Evolutionary conservation across 92 coral and sea anemone genomes (phyloP), one percentile per base, ranked within the genome.

Genomic region (Palythoa grandis): DNA sequence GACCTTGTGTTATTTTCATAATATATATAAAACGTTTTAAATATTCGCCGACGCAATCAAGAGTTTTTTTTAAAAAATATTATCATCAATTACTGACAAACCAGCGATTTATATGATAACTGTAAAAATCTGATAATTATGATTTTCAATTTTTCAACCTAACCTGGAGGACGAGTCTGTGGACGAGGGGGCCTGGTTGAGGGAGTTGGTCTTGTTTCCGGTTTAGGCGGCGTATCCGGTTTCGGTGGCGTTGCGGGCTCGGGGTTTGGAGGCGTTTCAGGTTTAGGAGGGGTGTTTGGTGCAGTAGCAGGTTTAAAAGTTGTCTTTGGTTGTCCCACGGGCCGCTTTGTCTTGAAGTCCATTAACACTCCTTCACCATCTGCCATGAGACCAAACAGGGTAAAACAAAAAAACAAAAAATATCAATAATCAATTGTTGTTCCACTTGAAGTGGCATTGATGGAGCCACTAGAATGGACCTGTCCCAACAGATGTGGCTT

Each of bases 291-390:
- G 71, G 77, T 89, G 23, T 1, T 79, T 29, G 65, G 89, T 66
- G 87, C 88, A 70, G 87, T 29, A 7, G 90, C 79, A 13, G 84
- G 73, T 48, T 75, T 72, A 23, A 52, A 70, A 20, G 87, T 84
- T 40, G 87, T 74, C 40, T 29, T 75, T 65, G 95, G 91, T 37
- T 74, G 87, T 57, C 88, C 92, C 1, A 94, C 92, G 60, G 93
- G 95, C 67, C 91, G 88, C 88, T 94, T 94, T 38, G 98, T 94
- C 88, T 90, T 89, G 88, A 94, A 94, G 78, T 94, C 88, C 95
- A 94, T 94, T 35, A 92, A 61, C 16, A 89, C 78, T 2, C 98
- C 98, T 24, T 86, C 83, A 57, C 98, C 98, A 85, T 84, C 98
- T 94, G 73, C 11, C 38, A 86, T 15, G 14, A 73, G 11, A 77